Evolutionary conservation across 2,113 vertebrate species (phyloP).

Genomic region (Stigmatopora argus): DNA sequence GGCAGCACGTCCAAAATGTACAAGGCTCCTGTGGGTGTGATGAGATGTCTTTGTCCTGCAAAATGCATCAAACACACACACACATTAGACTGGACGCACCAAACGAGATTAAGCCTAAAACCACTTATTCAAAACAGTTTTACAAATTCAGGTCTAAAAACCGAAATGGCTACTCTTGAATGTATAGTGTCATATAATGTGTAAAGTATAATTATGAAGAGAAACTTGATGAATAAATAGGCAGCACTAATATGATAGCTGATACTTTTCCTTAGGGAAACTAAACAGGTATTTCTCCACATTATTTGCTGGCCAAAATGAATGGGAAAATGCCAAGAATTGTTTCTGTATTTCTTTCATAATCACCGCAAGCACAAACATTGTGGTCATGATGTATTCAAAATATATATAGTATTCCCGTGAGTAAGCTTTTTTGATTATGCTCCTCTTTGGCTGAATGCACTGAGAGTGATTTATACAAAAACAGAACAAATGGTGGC

Average conservation of each 20-base stretch:
- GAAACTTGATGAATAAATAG: no score
- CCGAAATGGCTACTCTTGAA: no score
- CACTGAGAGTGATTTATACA: conserved; percentile 19
- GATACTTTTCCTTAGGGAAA: neutral
- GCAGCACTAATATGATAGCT: neutral
- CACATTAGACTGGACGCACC: conserved; percentile 6
- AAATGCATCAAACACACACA: conserved; percentile 2
- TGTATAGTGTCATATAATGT: no score
- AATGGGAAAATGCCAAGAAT: neutral
- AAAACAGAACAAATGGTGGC: conserved; percentile 12
- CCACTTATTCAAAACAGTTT: conserved; percentile 1
- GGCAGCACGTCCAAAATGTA: conserved; percentile 98
- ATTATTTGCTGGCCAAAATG: neutral
- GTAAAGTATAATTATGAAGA: no score
- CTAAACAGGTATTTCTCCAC: neutral
- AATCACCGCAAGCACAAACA: neutral
- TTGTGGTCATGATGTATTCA: neutral
- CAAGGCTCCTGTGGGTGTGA: conserved; percentile 99
- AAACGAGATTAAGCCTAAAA: conserved; percentile 1
- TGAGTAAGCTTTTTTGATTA: conserved; percentile 20
- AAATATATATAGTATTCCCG: neutral
- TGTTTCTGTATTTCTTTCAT: neutral
- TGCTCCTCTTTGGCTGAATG: conserved; percentile 15
- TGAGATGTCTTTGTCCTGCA: conserved; percentile 97
- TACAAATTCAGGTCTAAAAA: no score